Conservation (phyloP, 2,888 invertebrate species). For the Dexiosoma caninum region DNA sequence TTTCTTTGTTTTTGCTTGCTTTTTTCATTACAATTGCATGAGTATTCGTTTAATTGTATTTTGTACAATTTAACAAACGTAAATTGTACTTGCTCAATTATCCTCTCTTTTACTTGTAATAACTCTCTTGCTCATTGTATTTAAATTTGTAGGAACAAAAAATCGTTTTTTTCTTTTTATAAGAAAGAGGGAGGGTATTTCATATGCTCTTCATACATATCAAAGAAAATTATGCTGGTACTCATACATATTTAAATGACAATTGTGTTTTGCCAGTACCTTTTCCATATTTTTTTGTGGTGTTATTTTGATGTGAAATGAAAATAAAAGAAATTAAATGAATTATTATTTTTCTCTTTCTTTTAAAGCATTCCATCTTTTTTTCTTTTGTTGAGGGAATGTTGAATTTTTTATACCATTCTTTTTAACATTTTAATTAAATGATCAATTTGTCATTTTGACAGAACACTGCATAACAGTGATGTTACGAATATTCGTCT, state of each 20-base stretch:
- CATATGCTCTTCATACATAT: conserved; percentile 18
- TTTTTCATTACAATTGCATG: conserved; percentile 43
- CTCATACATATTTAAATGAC: conserved; percentile 68
- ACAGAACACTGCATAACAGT: too few relatives aligned
- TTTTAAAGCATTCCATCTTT: conserved; percentile 15
- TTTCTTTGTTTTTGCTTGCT: conserved; percentile 9
- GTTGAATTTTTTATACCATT: neutral
- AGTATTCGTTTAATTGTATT: conserved; percentile 60
- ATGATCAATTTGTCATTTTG: conserved; percentile 61
- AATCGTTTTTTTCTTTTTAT: neutral
- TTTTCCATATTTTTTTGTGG: conserved; percentile 11
- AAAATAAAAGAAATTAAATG: conserved; percentile 54
- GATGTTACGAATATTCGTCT: too few relatives aligned
- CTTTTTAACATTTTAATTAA: conserved; percentile 60
- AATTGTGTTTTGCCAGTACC: conserved; percentile 67
- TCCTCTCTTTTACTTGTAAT: neutral
- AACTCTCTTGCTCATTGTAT: conserved; percentile 22
- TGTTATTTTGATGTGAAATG: conserved; percentile 56
- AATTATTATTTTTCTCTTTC: conserved; percentile 19
- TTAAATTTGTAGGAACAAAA: conserved; percentile 56
- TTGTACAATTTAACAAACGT: conserved; percentile 29
- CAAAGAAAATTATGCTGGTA: neutral
- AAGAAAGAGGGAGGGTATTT: conserved; percentile 23
- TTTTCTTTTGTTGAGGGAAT: conserved; percentile 14
- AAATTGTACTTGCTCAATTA: conserved; percentile 7